phyloP scores from a whole-genome alignment of 2,888 invertebrate genomes.

The Lithophane socia region DNA sequence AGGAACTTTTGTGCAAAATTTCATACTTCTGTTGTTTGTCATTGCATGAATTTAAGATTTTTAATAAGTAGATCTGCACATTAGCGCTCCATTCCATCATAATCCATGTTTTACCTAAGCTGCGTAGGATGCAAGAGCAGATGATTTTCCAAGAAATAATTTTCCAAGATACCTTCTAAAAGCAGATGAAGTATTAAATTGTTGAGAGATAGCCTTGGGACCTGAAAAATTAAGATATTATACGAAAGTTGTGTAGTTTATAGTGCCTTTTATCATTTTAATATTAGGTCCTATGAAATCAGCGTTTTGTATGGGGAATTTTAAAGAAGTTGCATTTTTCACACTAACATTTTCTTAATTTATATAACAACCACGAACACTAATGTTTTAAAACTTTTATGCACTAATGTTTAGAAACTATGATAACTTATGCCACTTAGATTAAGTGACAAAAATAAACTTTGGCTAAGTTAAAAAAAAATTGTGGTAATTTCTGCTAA shows the following conservation, averaged over 20 bases:
- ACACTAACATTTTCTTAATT: too few species aligned
- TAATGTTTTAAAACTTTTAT: too few species aligned
- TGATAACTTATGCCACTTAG: too few species aligned
- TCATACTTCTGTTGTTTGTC: too few species aligned
- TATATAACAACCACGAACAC: too few species aligned
- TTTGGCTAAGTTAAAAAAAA: too few species aligned
- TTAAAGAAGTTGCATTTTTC: too few species aligned
- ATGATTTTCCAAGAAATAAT: conserved; percentile 27
- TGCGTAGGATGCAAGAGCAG: conserved; percentile 16
- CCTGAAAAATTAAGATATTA: conserved; percentile 21
- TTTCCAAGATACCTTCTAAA: not conserved
- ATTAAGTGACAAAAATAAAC: too few species aligned
- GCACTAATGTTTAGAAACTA: too few species aligned
- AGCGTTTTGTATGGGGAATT: too few species aligned
- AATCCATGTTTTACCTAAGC: conserved; percentile 22
- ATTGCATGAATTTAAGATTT: not conserved
- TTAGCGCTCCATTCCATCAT: conserved; percentile 12
- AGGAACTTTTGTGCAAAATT: not conserved
- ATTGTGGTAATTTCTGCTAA: too few species aligned
- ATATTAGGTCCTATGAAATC: too few species aligned
- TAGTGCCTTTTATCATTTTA: conserved; percentile 8
- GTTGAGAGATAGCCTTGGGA: not conserved
- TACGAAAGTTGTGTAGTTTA: not conserved
- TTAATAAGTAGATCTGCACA: not conserved
- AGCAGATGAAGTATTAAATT: conserved; percentile 34